These are phyloP conservation scores for Artibeus lituratus DNA, from an alignment of 2,797 vertebrate genomes.

Conservation along the genomic window DNA sequence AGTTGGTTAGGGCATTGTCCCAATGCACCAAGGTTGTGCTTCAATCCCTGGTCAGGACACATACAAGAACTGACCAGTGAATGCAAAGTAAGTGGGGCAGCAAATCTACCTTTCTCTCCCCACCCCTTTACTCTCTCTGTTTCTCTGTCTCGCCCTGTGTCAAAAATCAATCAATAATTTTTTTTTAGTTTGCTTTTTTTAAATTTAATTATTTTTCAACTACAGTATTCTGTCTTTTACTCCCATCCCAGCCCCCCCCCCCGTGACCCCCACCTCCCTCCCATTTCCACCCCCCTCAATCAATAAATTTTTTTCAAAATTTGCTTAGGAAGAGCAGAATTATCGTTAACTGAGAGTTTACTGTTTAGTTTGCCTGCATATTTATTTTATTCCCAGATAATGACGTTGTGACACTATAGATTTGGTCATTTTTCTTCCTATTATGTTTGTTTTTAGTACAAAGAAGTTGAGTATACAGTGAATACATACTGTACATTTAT, in stretches of 20 bases:
- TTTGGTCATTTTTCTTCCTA: background rate
- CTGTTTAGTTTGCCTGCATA: background rate
- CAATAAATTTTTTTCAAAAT: background rate
- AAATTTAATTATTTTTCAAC: too few relatives aligned
- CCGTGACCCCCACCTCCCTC: too few relatives aligned
- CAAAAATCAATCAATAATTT: background rate
- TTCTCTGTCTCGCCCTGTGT: background rate
- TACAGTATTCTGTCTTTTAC: too few relatives aligned
- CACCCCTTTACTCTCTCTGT: too few relatives aligned
- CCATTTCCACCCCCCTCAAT: too few relatives aligned
- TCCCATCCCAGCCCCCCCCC: too few relatives aligned
- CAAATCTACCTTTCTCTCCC: background rate
- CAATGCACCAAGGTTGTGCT: background rate
- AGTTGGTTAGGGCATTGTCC: background rate
- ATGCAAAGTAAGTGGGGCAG: background rate
- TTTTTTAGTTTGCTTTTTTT: too few relatives aligned
- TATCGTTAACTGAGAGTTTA: background rate
- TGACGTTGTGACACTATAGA: background rate
- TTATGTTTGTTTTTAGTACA: background rate
- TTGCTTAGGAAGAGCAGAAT: background rate
- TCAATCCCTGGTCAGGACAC: background rate
- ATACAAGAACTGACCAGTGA: background rate
- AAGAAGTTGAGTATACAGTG: background rate
- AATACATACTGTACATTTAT: background rate
- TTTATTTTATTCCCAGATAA: background rate